These are phyloP conservation scores for Thereva nobilitata DNA, from an alignment of 2,888 invertebrate genomes.

Conservation along the genomic window DNA sequence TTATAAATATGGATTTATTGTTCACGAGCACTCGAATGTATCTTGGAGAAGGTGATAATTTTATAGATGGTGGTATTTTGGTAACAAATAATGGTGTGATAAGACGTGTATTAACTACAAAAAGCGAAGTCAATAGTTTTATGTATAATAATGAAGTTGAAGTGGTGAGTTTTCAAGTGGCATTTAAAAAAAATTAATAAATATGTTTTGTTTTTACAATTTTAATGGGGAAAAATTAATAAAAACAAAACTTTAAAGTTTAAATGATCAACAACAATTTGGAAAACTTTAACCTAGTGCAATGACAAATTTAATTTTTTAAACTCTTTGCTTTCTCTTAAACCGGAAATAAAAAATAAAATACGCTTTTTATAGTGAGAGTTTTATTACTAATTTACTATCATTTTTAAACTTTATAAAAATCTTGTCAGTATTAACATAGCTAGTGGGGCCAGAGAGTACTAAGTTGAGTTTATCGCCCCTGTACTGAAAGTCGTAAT, in stretches of 20 bases:
- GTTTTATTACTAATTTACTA: no score
- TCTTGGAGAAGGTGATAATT: slow-evolving; percentile 56
- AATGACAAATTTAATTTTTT: slow-evolving; percentile 6
- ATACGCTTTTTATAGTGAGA: no score
- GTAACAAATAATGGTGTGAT: slow-evolving; percentile 64
- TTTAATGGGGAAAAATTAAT: no score
- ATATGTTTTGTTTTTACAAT: no score
- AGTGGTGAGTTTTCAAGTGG: slow-evolving; percentile 57
- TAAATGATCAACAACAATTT: neutral
- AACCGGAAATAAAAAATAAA: no score
- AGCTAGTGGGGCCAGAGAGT: no score
- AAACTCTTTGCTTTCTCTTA: no score
- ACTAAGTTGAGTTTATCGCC: no score
- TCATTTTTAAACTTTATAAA: no score
- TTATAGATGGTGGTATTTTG: slow-evolving; percentile 65
- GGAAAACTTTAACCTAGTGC: neutral
- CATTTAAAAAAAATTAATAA: neutral
- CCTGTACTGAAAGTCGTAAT: no score
- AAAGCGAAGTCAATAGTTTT: slow-evolving; percentile 60
- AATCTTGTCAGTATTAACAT: no score
- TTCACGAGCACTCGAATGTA: slow-evolving; percentile 60
- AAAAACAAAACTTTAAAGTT: neutral
- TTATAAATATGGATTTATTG: slow-evolving; percentile 54
- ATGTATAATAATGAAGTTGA: slow-evolving; percentile 60
- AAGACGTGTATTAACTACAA: slow-evolving; percentile 60